A percentile compares a stretch with the other conserved stretches of the same genome.
Evolutionary conservation across 2,113 vertebrate species (phyloP).

Genomic region (Gnathonemus echidnorhynchus): DNA sequence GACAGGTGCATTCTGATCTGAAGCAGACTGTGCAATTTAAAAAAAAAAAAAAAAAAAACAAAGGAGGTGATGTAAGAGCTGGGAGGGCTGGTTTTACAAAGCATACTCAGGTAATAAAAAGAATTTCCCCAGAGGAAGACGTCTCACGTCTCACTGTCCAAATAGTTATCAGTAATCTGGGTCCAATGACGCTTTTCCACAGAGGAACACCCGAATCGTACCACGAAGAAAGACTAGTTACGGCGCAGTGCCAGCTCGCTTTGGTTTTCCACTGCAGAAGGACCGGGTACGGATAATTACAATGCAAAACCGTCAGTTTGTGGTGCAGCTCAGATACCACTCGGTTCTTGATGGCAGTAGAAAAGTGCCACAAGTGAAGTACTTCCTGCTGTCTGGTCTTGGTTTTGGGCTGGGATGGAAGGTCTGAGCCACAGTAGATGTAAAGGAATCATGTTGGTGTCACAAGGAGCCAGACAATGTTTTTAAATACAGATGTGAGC

Average conservation of each 20-base stretch:
- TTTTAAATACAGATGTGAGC: too few relatives aligned
- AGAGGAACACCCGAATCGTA: not conserved
- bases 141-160: slow-evolving; percentile 41
- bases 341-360: too few relatives aligned
- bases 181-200: not conserved
- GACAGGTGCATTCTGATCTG: slow-evolving; percentile 24
- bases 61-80: not conserved
- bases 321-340: too few relatives aligned
- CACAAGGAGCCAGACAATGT: too few relatives aligned
- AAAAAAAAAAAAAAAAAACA: not conserved
- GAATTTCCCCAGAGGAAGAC: slow-evolving; percentile 50
- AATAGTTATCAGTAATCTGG: slow-evolving; percentile 42
- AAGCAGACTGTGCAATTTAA: slow-evolving; percentile 14
- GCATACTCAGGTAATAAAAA: slow-evolving; percentile 53
- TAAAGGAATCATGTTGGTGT: too few relatives aligned
- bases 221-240: not conserved
- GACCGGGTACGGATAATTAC: too few relatives aligned
- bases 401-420: too few relatives aligned
- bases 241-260: not conserved
- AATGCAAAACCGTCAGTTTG: too few relatives aligned
- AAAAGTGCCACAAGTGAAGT: too few relatives aligned
- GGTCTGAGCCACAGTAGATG: too few relatives aligned
- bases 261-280: not conserved
- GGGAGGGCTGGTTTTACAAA: slow-evolving; percentile 26
- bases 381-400: too few relatives aligned